Conservation (phyloP, 2,797 vertebrate species). For the Alfaro cultratus region DNA sequence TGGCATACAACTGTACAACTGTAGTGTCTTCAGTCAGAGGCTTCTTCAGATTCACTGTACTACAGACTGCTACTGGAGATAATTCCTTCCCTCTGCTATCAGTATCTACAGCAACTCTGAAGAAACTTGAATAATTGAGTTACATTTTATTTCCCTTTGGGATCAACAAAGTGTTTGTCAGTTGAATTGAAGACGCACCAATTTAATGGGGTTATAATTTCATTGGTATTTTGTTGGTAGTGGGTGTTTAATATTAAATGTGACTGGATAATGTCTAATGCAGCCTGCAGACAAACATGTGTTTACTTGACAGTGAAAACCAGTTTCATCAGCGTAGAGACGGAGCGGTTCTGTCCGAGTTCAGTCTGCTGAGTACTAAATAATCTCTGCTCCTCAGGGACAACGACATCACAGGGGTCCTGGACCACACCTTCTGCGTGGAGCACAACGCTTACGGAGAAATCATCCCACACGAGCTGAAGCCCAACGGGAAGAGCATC, state of each 20-base stretch:
- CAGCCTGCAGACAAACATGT: not conserved
- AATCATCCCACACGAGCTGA: constrained; percentile 97
- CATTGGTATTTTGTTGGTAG: not conserved
- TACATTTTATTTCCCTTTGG: too few relatives aligned
- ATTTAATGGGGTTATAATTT: not conserved
- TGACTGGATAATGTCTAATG: not conserved
- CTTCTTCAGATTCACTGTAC: too few relatives aligned
- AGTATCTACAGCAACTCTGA: too few relatives aligned
- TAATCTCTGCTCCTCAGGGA: constrained; percentile 62
- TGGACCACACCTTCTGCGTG: constrained; percentile 98
- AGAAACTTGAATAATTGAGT: too few relatives aligned
- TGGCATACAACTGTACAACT: too few relatives aligned
- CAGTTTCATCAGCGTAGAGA: not conserved
- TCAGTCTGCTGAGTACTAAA: not conserved
- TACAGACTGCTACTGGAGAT: too few relatives aligned
- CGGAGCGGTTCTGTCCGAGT: not conserved
- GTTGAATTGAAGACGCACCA: not conserved
- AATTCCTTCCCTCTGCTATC: too few relatives aligned
- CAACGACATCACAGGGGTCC: constrained; percentile 96
- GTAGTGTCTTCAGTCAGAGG: too few relatives aligned
- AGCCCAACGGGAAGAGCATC: constrained; percentile 96
- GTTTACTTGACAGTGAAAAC: not conserved
- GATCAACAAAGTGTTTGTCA: too few relatives aligned
- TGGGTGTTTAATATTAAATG: not conserved
- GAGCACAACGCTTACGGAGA: constrained; percentile 97